Evolutionary conservation across 30 jellyfish, hydroid and myxozoan species (phyloP).

Genomic region (Cassiopea andromeda): DNA sequence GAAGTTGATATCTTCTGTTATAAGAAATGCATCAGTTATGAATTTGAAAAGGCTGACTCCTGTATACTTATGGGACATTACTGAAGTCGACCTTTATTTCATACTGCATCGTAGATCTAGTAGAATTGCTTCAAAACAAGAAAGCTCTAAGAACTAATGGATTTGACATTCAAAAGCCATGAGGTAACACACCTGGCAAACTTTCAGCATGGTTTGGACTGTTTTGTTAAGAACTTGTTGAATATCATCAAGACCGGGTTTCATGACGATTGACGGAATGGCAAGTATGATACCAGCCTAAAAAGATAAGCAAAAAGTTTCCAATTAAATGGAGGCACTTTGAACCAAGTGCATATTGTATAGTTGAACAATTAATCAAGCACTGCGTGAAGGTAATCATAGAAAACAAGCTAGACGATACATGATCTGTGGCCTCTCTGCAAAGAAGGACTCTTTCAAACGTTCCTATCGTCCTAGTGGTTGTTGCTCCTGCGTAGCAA

Average conservation of each 20-base stretch:
- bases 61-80: no score
- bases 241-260: slow-evolving; percentile 78
- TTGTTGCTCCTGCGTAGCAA: no score
- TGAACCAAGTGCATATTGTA: background rate
- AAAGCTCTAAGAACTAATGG: background rate
- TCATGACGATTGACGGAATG: slow-evolving; percentile 82
- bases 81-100: no score
- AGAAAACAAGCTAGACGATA: no score
- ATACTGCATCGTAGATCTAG: background rate
- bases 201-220: slow-evolving; percentile 74
- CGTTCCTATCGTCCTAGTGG: no score
- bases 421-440: no score
- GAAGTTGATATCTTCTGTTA: no score
- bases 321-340: no score
- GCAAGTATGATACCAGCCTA: slow-evolving; percentile 73
- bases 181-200: slow-evolving; percentile 41
- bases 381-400: background rate
- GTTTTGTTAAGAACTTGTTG: slow-evolving; percentile 79
- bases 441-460: no score
- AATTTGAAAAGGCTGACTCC: no score
- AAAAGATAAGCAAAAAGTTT: background rate
- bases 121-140: background rate
- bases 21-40: no score
- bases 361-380: background rate
- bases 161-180: background rate